phyloP scores from a whole-genome alignment of 2,888 invertebrate genomes.

The Machimus rusticus region DNA sequence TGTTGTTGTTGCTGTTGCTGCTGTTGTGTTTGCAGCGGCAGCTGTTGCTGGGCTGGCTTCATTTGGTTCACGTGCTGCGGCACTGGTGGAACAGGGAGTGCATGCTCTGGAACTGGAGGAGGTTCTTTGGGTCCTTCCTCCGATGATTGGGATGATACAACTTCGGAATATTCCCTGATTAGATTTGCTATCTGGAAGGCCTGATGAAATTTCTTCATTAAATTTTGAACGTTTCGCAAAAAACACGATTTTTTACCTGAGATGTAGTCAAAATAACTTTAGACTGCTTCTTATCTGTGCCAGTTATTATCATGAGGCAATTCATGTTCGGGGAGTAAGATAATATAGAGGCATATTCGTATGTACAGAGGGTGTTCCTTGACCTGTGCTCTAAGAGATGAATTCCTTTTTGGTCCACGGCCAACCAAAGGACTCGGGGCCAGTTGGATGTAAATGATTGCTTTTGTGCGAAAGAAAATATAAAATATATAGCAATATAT shows the following conservation, averaged over 20 bases:
- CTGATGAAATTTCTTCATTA: slow-evolving; percentile 35
- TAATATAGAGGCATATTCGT: slow-evolving; percentile 87
- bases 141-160: slow-evolving; percentile 60
- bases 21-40: slow-evolving; percentile 1
- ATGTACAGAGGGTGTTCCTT: slow-evolving; percentile 87
- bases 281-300: slow-evolving; percentile 88
- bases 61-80: neutral
- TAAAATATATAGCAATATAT: neutral
- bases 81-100: slow-evolving; percentile 27
- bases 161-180: slow-evolving; percentile 87
- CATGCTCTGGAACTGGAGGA: slow-evolving; percentile 51
- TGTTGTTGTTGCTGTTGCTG: slow-evolving; percentile 18
- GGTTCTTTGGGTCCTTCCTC: slow-evolving; percentile 50
- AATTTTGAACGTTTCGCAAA: neutral
- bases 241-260: slow-evolving; percentile 68
- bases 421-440: slow-evolving; percentile 92
- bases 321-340: slow-evolving; percentile 92
- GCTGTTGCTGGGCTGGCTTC: neutral
- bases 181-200: slow-evolving; percentile 50
- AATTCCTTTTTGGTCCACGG: slow-evolving; percentile 90
- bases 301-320: slow-evolving; percentile 92
- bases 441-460: slow-evolving; percentile 97
- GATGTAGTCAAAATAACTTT: slow-evolving; percentile 93
- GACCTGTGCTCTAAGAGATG: slow-evolving; percentile 89
- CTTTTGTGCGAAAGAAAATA: slow-evolving; percentile 61